Evolutionary conservation across 2,113 vertebrate genomes (phyloP).

Genomic region (Cairina moschata): DNA sequence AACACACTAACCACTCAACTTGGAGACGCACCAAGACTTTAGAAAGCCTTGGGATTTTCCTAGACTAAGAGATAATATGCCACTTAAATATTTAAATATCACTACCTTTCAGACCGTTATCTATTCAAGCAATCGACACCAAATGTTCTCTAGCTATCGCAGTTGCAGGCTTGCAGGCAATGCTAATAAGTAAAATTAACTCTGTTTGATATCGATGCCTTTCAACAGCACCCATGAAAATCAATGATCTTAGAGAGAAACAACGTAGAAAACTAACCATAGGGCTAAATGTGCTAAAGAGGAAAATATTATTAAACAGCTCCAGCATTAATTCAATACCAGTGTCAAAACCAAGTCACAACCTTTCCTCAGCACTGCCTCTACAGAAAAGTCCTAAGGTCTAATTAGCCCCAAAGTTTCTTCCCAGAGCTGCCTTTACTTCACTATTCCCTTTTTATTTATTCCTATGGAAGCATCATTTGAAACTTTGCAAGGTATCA

Average conservation of each 20-base stretch:
- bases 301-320: neutral
- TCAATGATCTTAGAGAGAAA: slow-evolving; percentile 11
- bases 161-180: neutral
- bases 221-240: neutral
- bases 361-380: neutral
- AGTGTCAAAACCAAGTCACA: slow-evolving; percentile 26
- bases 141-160: neutral
- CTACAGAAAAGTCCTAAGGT: neutral
- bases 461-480: neutral
- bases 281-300: neutral
- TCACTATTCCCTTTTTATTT: slow-evolving; percentile 36
- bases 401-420: slow-evolving; percentile 31
- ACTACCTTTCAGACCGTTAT: slow-evolving; percentile 16
- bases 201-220: neutral
- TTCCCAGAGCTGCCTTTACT: slow-evolving; percentile 19
- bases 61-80: slow-evolving; percentile 17
- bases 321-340: neutral
- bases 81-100: slow-evolving; percentile 57
- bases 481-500: neutral
- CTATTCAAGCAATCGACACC: slow-evolving; percentile 40
- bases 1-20: neutral
- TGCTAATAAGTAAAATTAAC: neutral
- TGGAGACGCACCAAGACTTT: neutral
- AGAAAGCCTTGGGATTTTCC: slow-evolving; percentile 43
- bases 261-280: neutral